phyloP scores from a whole-genome alignment of 2,797 vertebrate genomes.

The Sebastes nivosus region DNA sequence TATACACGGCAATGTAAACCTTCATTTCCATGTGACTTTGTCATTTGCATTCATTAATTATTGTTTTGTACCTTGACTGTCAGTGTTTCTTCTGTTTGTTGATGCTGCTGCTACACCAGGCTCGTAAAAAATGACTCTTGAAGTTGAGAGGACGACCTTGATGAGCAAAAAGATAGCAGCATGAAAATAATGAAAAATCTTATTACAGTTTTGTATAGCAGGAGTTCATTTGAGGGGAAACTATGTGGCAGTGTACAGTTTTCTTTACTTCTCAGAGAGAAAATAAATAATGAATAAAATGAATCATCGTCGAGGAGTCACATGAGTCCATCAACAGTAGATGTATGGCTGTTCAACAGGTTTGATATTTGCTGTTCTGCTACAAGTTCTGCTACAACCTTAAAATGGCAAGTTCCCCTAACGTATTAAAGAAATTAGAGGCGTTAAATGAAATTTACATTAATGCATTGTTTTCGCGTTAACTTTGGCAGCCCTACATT shows the following conservation, averaged over 20 bases:
- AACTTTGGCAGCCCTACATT: too few relatives aligned
- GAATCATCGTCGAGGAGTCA: background rate
- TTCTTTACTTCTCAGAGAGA: background rate
- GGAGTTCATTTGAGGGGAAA: background rate
- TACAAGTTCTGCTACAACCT: too few relatives aligned
- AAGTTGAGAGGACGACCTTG: background rate
- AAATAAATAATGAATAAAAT: background rate
- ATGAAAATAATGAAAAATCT: background rate
- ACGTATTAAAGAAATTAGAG: too few relatives aligned
- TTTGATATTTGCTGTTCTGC: background rate
- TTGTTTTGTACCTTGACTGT: background rate
- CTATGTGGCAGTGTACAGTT: background rate
- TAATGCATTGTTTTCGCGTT: accelerated
- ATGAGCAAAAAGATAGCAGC: background rate
- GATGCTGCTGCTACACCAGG: background rate
- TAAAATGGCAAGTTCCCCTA: too few relatives aligned
- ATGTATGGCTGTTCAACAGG: background rate
- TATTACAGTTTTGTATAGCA: background rate
- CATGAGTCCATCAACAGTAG: background rate
- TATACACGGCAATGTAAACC: background rate
- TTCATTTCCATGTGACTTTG: background rate
- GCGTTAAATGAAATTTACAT: too few relatives aligned
- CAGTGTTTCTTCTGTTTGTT: background rate
- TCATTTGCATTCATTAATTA: background rate
- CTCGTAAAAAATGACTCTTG: background rate